A percentile compares a stretch with the other conserved stretches of the same genome.
phyloP scores from a whole-genome alignment of 2,888 invertebrate species.

The Platycheirus albimanus region DNA sequence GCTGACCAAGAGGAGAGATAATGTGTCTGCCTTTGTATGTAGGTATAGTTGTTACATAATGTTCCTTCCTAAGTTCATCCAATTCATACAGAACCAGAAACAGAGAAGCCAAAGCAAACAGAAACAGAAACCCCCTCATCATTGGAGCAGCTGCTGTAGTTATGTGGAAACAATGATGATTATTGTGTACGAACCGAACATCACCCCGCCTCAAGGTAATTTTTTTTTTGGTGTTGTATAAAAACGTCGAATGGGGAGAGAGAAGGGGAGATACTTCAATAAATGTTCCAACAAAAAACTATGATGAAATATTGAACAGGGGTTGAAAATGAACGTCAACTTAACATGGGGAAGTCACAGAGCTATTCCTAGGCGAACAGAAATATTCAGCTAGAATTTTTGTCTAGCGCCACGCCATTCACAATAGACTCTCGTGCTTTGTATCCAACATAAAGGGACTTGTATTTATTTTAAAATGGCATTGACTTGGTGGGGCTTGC shows the following conservation, averaged over 20 bases:
- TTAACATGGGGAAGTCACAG: conserved; percentile 82
- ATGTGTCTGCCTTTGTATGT: too few relatives aligned
- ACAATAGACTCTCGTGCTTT: conserved; percentile 6
- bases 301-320: conserved; percentile 57
- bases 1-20: conserved; percentile 15
- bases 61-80: conserved; percentile 4
- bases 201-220: conserved; percentile 9
- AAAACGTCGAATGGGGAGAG: conserved; percentile 24
- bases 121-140: too few relatives aligned
- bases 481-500: too few relatives aligned
- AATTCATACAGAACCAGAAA: background rate
- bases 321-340: conserved; percentile 66
- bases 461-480: background rate
- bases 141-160: too few relatives aligned
- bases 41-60: background rate
- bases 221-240: background rate
- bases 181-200: background rate
- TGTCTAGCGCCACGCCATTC: conserved; percentile 15
- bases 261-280: conserved; percentile 43
- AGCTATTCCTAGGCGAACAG: conserved; percentile 80
- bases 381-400: conserved; percentile 36
- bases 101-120: too few relatives aligned
- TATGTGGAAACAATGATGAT: conserved; percentile 20
- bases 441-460: conserved; percentile 17
- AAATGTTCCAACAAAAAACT: conserved; percentile 18